Conservation (phyloP, 2,888 invertebrate species). For the Coleophora flavipennella region DNA sequence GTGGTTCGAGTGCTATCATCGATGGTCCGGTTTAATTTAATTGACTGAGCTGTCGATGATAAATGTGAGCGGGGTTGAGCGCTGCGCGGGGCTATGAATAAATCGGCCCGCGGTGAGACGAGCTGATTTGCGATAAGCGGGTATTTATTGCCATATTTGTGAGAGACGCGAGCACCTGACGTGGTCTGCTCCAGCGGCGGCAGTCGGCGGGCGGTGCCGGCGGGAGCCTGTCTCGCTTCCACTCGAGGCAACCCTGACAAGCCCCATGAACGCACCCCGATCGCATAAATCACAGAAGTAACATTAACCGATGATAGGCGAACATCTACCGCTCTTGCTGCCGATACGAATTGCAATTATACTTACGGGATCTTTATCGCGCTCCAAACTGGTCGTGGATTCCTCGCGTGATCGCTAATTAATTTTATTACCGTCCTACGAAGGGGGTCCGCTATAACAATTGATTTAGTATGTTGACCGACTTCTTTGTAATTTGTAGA, state of each 20-base stretch:
- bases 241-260: slow-evolving; percentile 51
- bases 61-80: slow-evolving; percentile 64
- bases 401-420: no score
- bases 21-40: slow-evolving; percentile 65
- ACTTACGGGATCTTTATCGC: neutral
- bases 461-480: slow-evolving; percentile 10
- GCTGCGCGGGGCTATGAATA: slow-evolving; percentile 61
- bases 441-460: neutral
- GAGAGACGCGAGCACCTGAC: slow-evolving; percentile 40
- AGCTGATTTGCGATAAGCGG: slow-evolving; percentile 70
- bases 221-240: slow-evolving; percentile 32
- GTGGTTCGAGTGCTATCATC: slow-evolving; percentile 57
- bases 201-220: slow-evolving; percentile 15
- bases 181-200: slow-evolving; percentile 6
- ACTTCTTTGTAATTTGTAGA: no score
- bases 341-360: slow-evolving; percentile 8
- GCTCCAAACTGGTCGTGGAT: no score
- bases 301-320: slow-evolving; percentile 45
- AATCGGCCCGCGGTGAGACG: slow-evolving; percentile 59
- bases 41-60: slow-evolving; percentile 67
- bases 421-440: neutral
- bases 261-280: slow-evolving; percentile 31
- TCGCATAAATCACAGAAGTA: slow-evolving; percentile 48
- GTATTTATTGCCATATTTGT: slow-evolving; percentile 69
- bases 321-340: slow-evolving; percentile 21